Evolutionary conservation across 2,797 vertebrate genomes (phyloP).

Genomic region (Rhincodon typus): DNA sequence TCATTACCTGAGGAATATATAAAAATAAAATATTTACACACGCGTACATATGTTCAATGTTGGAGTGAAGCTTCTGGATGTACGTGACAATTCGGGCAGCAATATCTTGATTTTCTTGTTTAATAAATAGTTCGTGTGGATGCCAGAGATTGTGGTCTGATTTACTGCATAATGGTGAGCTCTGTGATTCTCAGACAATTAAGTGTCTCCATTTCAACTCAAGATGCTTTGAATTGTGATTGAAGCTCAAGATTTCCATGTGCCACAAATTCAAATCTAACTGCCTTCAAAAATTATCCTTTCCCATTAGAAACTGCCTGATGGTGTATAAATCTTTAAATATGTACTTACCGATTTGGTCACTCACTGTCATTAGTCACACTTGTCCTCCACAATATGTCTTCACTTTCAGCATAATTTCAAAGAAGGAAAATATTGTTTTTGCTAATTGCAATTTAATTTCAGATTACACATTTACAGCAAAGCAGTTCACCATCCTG

Average conservation of each 20-base stretch:
- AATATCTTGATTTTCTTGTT: neutral
- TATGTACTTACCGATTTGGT: neutral
- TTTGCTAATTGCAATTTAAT: neutral
- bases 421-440: neutral
- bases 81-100: neutral
- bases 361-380: neutral
- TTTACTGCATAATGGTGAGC: too few species aligned
- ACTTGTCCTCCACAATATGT: neutral
- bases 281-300: neutral
- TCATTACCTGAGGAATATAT: too few species aligned
- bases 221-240: neutral
- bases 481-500: neutral
- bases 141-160: neutral
- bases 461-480: neutral
- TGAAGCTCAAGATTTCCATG: neutral
- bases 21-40: too few species aligned
- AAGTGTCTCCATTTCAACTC: neutral
- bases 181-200: neutral
- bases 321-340: neutral
- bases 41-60: neutral
- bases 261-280: neutral
- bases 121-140: neutral
- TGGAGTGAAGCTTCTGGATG: neutral
- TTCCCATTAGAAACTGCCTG: neutral
- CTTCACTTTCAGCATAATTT: neutral